Evolutionary conservation across 2,888 invertebrate species (phyloP), one percentile per base, ranked within the genome.

Genomic region (Ephialtes manifestator): DNA sequence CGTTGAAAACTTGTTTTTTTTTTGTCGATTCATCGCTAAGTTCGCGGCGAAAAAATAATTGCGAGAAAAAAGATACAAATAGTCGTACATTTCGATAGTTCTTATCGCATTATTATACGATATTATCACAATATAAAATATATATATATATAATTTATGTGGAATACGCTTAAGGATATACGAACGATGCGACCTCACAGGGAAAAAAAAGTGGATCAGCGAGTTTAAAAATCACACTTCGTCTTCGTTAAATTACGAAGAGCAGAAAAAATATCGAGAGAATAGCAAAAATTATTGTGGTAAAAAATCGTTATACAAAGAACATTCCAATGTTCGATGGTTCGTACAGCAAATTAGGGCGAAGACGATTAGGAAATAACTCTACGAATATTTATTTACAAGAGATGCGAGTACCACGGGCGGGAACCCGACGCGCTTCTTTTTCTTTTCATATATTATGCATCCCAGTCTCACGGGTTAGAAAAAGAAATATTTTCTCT

Each of bases 51-150:
- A 58, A 43, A 39, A 46, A 68, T 24, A 58, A 67, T 65, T 2
- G 11, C 28, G 15, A 28, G 24, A 24, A 28, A 58, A 11, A 35
- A 55, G 81, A 84, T 79, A 86, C 81, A 78, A 81, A 72, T 79
- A 72, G 76, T 84, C 72, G 68, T 82, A 82, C 67, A 82, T 79
- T 70, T 76, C 51, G 76, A 81, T 84, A 67, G 55, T 58, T 78
- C 74, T 81, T 81, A 82, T 85, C 65, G 74, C 48, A 58, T 81
- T 58, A 88, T 89, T 90, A 91, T 89, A 88, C 87, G 88, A 88
- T 90, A 93, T 89, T 93, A 93, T 93, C 92, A 93, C 93, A 92
- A 92, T 93, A 93, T 88, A 90, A 58, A 58, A n/a, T n/a, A n/a
- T n/a, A 58, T 55, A 89, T 92, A 88, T 90, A 92, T 90, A 53